Base-by-base conservation (phyloP, 1,140 invertebrate genomes). In the Cotesia chilonis region DNA sequence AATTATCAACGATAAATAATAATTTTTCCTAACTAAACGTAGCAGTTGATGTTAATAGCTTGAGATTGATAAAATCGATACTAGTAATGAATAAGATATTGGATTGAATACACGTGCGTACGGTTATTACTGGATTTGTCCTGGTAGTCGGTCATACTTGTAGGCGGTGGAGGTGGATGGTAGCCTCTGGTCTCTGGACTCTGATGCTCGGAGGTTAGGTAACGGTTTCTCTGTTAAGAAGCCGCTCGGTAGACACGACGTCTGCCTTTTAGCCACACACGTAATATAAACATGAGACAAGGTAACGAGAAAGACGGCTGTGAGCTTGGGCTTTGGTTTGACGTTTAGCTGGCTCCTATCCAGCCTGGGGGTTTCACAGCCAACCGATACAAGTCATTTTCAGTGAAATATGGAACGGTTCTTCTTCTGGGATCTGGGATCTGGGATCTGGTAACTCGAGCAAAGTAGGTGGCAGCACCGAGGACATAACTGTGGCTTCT, bases 141-240 rank as follows among this genome's bases (percentile, higher is more conserved):
- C 69, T 41, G 54, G 10, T 67, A 64, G 52, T 51, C 12, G 38
- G 60, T 64, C 10, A 66, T 54, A 68, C 28, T 28, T 28, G 59
- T 59, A 57, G 67, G 20, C 17, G 63, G 59, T 68, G 70, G 72
- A 71, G 66, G 71, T 72, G 70, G 70, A 73, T 70, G 52, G 60
- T 68, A 12, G 37, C 28, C 28, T 28, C 28, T 28, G 28, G 28
- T 28, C 28, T 28, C 28, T 28, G 28, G 28, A 28, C 28, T 28
- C 28, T 2, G 28, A 28, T 28, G 28, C 41, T 38, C 57, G 38
- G 79, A 85, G 84, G 84, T 85, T 84, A 84, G 84, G 76, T 85
- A 85, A 85, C 84, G 84, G 84, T 85, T 80, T 77, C 75, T 72
- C 78, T 78, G 82, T 79, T 81, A 80, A 80, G 81, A 78, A 82